Conservation (phyloP, 2,888 invertebrate genomes). For the Athrips mouffetella region DNA sequence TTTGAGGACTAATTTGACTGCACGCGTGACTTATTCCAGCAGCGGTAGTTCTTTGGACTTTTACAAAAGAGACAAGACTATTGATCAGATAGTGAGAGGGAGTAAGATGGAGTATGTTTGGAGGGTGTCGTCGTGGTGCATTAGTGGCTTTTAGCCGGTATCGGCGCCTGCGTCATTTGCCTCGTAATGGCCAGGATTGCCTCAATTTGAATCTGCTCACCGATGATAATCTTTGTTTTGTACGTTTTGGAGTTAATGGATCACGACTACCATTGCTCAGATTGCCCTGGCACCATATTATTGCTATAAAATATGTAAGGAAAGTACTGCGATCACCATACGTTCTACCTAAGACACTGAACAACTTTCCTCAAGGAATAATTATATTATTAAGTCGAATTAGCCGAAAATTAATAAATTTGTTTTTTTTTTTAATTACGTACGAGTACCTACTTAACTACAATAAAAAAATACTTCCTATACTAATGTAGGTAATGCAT, state of each 20-base stretch:
- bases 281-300: background rate
- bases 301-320: too few relatives aligned
- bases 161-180: constrained; percentile 61
- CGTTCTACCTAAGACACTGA: too few relatives aligned
- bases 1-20: constrained; percentile 46
- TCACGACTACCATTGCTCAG: constrained; percentile 23
- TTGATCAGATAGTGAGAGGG: constrained; percentile 28
- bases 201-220: constrained; percentile 59
- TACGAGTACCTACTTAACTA: background rate
- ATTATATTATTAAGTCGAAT: too few relatives aligned
- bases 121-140: constrained; percentile 48
- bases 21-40: constrained; percentile 56
- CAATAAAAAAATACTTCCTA: background rate
- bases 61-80: constrained; percentile 37
- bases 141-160: constrained; percentile 63
- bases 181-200: constrained; percentile 61
- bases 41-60: constrained; percentile 42
- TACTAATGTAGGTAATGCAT: too few relatives aligned
- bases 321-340: too few relatives aligned
- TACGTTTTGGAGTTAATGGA: constrained; percentile 49
- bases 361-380: too few relatives aligned
- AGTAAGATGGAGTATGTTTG: constrained; percentile 31
- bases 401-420: too few relatives aligned
- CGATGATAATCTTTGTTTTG: constrained; percentile 42
- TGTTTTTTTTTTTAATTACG: too few relatives aligned